Conservation (phyloP, 2,797 vertebrate genomes). For the Luscinia luscinia region DNA sequence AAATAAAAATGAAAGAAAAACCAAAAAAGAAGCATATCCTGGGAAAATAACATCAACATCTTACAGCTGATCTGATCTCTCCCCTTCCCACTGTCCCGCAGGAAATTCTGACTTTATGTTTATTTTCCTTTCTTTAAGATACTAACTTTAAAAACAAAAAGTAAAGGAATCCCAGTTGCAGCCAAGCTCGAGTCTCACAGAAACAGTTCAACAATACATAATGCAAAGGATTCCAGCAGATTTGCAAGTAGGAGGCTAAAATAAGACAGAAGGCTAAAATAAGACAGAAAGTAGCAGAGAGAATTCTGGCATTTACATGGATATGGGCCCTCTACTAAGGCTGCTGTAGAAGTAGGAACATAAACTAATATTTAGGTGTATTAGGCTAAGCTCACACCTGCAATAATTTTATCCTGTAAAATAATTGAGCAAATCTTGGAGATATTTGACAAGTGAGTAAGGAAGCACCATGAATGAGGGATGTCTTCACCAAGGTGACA, state of each 20-base stretch:
- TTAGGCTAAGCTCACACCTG: background rate
- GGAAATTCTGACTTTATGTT: slow-evolving; percentile 71
- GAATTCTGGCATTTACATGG: background rate
- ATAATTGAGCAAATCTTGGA: background rate
- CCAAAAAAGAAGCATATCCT: slow-evolving; percentile 14
- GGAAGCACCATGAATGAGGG: background rate
- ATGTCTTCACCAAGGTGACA: background rate
- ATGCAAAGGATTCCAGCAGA: slow-evolving; percentile 45
- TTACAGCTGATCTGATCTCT: slow-evolving; percentile 64
- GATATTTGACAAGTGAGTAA: background rate
- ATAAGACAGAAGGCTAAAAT: slow-evolving; percentile 23
- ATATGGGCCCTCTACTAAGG: background rate
- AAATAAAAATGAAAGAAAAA: background rate
- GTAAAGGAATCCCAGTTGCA: slow-evolving; percentile 47
- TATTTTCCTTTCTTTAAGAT: slow-evolving; percentile 71
- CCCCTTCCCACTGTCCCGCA: slow-evolving; percentile 45
- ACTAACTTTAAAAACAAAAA: slow-evolving; percentile 65
- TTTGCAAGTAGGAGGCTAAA: slow-evolving; percentile 48
- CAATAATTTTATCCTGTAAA: background rate
- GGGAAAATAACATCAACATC: slow-evolving; percentile 66
- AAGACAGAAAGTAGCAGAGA: background rate
- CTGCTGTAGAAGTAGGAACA: background rate
- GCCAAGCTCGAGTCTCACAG: slow-evolving; percentile 46
- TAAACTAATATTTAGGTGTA: background rate
- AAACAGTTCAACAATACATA: slow-evolving; percentile 33